phyloP scores from a whole-genome alignment of 1,140 invertebrate genomes.

The Cotesia chilonis region DNA sequence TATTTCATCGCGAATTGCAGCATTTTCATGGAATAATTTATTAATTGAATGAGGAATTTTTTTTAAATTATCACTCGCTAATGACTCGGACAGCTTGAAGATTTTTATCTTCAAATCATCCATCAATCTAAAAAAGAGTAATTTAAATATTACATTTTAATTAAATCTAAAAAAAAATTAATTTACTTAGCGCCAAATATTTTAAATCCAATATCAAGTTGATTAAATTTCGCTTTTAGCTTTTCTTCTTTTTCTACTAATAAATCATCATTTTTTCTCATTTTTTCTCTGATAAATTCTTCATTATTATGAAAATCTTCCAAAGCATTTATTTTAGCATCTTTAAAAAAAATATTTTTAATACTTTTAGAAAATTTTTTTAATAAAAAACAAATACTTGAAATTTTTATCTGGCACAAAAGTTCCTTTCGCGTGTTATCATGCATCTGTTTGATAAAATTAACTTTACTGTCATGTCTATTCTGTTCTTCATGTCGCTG shows the following conservation, averaged over 20 bases:
- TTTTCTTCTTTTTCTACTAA: conserved; percentile 43
- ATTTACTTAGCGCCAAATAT: conserved; percentile 52
- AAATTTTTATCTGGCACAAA: conserved; percentile 47
- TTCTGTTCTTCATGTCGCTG: conserved; percentile 38
- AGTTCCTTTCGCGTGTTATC: conserved; percentile 43
- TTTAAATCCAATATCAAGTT: conserved; percentile 45
- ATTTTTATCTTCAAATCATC: conserved; percentile 50
- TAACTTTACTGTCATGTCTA: conserved; percentile 42
- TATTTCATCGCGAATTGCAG: conserved; percentile 41
- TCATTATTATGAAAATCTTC: conserved; percentile 52
- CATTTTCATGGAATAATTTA: conserved; percentile 54
- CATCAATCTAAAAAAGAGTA: conserved; percentile 47
- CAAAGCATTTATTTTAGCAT: conserved; percentile 50
- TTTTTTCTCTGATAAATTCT: conserved; percentile 42
- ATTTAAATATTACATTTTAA: not conserved
- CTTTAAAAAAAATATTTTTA: conserved; percentile 39
- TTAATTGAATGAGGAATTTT: conserved; percentile 42
- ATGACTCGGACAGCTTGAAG: conserved; percentile 44
- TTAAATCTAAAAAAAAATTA: not conserved
- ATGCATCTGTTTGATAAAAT: conserved; percentile 47
- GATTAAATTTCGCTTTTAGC: conserved; percentile 35
- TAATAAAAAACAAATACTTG: conserved; percentile 42
- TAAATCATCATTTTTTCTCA: conserved; percentile 35
- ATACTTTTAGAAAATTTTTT: conserved; percentile 2
- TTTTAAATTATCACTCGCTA: conserved; percentile 45